Evolutionary conservation across 2,113 vertebrate genomes (phyloP), one percentile per base, ranked within the genome.

Genomic region (Pelvicachromis taeniatus): DNA sequence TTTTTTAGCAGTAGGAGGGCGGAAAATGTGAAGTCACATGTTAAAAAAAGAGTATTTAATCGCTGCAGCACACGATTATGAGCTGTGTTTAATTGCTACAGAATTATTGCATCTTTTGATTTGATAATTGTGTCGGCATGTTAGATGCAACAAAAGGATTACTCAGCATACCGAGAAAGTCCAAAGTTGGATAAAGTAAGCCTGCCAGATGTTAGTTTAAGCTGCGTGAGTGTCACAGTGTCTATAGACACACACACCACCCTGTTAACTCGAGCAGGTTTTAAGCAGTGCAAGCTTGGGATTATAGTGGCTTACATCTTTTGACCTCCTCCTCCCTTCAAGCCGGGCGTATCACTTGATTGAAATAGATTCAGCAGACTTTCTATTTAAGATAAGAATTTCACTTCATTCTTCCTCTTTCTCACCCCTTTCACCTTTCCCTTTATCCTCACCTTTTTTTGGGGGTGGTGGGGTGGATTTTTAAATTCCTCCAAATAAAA

Each of bases 291-390:
- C 95, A 96, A 96, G 92, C 17, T 19, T 85, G 94, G 95, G 95
- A 97, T 97, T 98, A 97, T 95, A 96, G 92, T 92, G 94, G 93
- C 50, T 97, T 97, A 95, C 92, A 94, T 96, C 92, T 95, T 96
- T 95, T 96, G 93, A 96, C 95, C 96, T 87, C 70, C 35, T 87
- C 82, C 80, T 68, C 82, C 81, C 81, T 38, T 84, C 54, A 56
- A 63, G 17, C 92, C 88, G 92, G 88, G 87, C 59, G 88, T 91
- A 95, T 95, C 94, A 85, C 90, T 95, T 92, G 88, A 91, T 88
- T 95, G 91, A 96, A 96, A 95, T 96, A 85, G 89, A 92, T 96
- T 95, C 94, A 91, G 93, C 87, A 92, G 93, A 91, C 88, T 93
- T 96, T 96, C 93, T 84, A 94, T 50, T 58, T 52, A 94, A 84